Base-by-base conservation (phyloP, 2,113 vertebrate genomes). In the Vanacampus margaritifer region DNA sequence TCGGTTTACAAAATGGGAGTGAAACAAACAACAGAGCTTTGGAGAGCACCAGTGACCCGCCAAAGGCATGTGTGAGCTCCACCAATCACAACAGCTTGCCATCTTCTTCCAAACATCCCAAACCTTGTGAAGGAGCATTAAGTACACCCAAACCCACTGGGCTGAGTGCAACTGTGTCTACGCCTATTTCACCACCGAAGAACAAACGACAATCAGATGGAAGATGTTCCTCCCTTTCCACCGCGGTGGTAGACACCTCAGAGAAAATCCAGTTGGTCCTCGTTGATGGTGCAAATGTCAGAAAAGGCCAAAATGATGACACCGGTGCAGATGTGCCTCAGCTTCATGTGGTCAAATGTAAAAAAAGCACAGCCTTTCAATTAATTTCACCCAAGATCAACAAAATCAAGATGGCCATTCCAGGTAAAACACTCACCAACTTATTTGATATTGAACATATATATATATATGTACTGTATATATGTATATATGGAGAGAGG, bases 221-320 rank as follows among this genome's bases (percentile, higher is more conserved):
- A 61, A 81, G 83, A 70, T 79, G 80, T 64, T 88, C 88, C 0
- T 90, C 88, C 32, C 86, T 90, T 43, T 87, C 86, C 65, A 90
- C 92, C 16, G 74, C 85, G 0, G 87, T 91, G 66, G 84, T 89
- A 51, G 86, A 91, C 73, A 89, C 90, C 23, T 78, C 91, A 12
- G 91, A 91, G 80, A 95, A 90, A 65, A 92, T 93, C 83, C 91
- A 92, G n/a, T 88, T 93, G 48, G 93, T 93, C 10, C 79, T 90
- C 41, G 87, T 92, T 0, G 79, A 93, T 0, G 89, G 72, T 79
- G 80, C n/a, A 64, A 79, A 53, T 45, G 50, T 88, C 17, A 70
- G 86, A 50, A 84, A 77, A n/a, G 85, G 80, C 0, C 65, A 72
- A 24, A 21, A 83, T 0, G 69, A 54, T 8, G 85, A 88, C 1